Evolutionary conservation across 1,140 invertebrate genomes (phyloP).

Genomic region (Aporrectodea caliginosa): DNA sequence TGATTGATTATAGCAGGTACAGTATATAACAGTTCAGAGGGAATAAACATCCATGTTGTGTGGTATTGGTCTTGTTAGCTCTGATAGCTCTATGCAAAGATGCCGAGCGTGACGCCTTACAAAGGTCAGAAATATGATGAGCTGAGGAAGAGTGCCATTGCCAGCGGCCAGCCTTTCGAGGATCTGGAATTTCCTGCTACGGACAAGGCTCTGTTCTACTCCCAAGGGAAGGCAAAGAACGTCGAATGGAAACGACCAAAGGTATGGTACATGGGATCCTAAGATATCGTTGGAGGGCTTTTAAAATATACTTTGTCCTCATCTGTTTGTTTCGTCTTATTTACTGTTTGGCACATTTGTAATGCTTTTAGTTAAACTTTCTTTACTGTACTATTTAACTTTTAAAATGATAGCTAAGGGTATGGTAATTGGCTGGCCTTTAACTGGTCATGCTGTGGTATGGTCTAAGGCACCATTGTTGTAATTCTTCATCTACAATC

Average conservation of each 20-base stretch:
- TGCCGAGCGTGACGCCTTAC: conserved; percentile 33
- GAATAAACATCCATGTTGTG: no score
- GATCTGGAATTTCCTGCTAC: conserved; percentile 59
- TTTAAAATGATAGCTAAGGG: neutral
- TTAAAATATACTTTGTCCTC: neutral
- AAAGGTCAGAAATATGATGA: conserved; percentile 55
- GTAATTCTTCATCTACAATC: no score
- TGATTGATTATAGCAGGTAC: no score
- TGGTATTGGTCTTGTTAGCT: no score
- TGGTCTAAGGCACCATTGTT: no score
- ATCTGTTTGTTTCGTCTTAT: neutral
- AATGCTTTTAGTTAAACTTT: no score
- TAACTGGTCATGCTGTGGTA: no score
- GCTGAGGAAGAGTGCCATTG: conserved; percentile 50
- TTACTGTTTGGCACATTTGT: neutral
- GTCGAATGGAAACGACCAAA: conserved; percentile 58
- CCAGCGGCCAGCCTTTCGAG: conserved; percentile 55
- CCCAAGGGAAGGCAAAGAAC: conserved; percentile 47
- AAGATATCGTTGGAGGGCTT: neutral
- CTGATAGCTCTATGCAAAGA: no score
- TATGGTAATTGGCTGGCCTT: neutral
- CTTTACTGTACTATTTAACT: neutral
- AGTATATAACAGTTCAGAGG: no score
- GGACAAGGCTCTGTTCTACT: conserved; percentile 57
- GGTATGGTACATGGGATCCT: conserved; percentile 39